Conservation (phyloP, 2,113 vertebrate species). For the Brevimyrus niger region DNA sequence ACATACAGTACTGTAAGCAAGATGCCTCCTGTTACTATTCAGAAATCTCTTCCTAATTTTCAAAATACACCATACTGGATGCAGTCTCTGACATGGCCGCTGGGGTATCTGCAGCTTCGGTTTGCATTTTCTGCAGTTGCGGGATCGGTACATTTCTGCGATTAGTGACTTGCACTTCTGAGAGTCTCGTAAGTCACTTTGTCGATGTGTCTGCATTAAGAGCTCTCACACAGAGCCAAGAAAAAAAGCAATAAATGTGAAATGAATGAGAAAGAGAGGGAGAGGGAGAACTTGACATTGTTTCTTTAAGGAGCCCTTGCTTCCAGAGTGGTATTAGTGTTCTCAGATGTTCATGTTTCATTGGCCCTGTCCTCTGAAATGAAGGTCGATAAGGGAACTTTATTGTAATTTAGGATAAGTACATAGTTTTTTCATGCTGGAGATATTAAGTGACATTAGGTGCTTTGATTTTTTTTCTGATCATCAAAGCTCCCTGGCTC, state of each 20-base stretch:
- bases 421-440: conserved; percentile 30
- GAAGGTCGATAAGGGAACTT: not conserved
- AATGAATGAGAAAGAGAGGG: not conserved
- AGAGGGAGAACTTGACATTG: not conserved
- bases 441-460: conserved; percentile 28
- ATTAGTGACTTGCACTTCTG: not conserved
- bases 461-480: conserved; percentile 33
- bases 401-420: not conserved
- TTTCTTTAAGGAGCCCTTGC: not conserved
- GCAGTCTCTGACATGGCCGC: not conserved
- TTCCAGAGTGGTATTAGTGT: not conserved
- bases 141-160: not conserved
- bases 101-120: not conserved
- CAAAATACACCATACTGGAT: not conserved
- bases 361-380: not conserved
- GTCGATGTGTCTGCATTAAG: not conserved
- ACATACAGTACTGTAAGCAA: no score
- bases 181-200: not conserved
- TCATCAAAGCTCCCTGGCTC: not conserved
- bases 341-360: not conserved
- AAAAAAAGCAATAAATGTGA: not conserved
- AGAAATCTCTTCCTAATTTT: not conserved
- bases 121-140: not conserved
- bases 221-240: not conserved
- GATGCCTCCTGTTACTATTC: not conserved